phyloP scores from a whole-genome alignment of 1,140 invertebrate genomes.

The Formica selysi region DNA sequence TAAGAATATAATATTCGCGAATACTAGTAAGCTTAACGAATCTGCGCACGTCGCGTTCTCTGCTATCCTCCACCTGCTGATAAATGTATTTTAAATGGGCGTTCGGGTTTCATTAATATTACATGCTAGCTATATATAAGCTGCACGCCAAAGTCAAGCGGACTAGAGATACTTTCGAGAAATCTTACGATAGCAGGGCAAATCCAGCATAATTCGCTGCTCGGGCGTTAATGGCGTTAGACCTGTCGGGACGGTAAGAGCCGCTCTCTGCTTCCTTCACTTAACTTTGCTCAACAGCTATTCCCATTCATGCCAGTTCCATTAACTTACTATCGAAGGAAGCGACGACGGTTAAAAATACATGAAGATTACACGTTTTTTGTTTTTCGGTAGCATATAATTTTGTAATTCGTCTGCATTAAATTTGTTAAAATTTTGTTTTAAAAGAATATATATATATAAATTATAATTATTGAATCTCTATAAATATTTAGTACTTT shows the following conservation, averaged over 20 bases:
- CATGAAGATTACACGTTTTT: not conserved
- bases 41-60: not conserved
- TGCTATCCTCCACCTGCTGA: slow-evolving; percentile 37
- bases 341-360: slow-evolving; percentile 28
- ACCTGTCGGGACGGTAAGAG: slow-evolving; percentile 59
- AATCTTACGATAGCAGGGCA: slow-evolving; percentile 61
- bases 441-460: too few relatives aligned
- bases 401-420: not conserved
- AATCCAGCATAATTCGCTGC: slow-evolving; percentile 61
- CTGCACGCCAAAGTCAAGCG: slow-evolving; percentile 58
- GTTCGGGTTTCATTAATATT: slow-evolving; percentile 62
- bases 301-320: slow-evolving; percentile 62
- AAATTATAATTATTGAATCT: not conserved
- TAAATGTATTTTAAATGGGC: slow-evolving; percentile 63
- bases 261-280: slow-evolving; percentile 45
- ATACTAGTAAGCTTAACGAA: slow-evolving; percentile 23
- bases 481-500: not conserved
- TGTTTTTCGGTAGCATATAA: not conserved
- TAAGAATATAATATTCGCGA: not conserved
- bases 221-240: slow-evolving; percentile 59
- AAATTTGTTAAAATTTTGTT: too few relatives aligned
- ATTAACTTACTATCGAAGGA: slow-evolving; percentile 52
- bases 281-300: slow-evolving; percentile 62
- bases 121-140: slow-evolving; percentile 40
- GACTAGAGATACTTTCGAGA: slow-evolving; percentile 61